Conservation (phyloP, 2,888 invertebrate genomes). For the Emmelina monodactyla region DNA sequence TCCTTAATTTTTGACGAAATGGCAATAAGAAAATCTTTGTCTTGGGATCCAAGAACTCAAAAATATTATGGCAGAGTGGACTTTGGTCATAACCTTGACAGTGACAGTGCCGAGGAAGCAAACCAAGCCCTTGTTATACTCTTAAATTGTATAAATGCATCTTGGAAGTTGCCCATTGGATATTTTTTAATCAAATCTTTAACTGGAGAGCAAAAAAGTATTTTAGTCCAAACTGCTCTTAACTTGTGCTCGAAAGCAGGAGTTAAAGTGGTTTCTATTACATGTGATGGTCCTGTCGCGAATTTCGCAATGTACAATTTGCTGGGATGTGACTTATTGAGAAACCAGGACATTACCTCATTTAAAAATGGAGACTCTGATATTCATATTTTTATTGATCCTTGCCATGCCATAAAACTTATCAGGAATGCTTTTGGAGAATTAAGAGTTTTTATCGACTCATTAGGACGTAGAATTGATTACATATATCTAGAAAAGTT, state of each 20-base stretch:
- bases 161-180: constrained; percentile 8
- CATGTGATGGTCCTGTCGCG: constrained; percentile 8
- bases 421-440: constrained; percentile 15
- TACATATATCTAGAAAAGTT: constrained; percentile 11
- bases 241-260: constrained; percentile 5
- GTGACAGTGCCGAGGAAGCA: constrained; percentile 7
- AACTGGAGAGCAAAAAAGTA: constrained; percentile 8
- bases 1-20: constrained; percentile 12
- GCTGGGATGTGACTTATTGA: constrained; percentile 5
- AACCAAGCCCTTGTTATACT: constrained; percentile 12
- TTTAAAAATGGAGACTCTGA: neutral
- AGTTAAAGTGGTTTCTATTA: constrained; percentile 7
- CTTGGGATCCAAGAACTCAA: constrained; percentile 10
- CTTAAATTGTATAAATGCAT: constrained; percentile 8
- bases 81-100: constrained; percentile 7
- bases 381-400: constrained; percentile 10
- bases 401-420: constrained; percentile 15
- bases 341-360: neutral
- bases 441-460: constrained; percentile 6
- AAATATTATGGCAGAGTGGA: constrained; percentile 12
- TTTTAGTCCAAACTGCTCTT: constrained; percentile 5
- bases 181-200: constrained; percentile 12
- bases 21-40: constrained; percentile 11
- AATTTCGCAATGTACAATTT: constrained; percentile 10
- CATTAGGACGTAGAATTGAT: constrained; percentile 7